phyloP scores from a whole-genome alignment of 2,888 invertebrate species.

The Augochlorella aurata region DNA sequence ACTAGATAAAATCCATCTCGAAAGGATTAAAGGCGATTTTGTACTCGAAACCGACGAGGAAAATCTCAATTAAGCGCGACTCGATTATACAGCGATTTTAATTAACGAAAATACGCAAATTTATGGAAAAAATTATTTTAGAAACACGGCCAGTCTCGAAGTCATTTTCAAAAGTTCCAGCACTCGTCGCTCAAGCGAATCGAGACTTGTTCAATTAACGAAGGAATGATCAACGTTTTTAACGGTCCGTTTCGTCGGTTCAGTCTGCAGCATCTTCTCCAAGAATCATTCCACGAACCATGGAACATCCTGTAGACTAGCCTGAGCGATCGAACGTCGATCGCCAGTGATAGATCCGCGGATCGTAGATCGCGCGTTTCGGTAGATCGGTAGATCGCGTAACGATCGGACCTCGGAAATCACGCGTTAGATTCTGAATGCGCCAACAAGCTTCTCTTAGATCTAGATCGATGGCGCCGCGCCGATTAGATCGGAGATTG shows the following conservation, averaged over 20 bases:
- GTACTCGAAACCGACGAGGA: too few species aligned
- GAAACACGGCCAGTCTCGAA: neutral
- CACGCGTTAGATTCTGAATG: slow-evolving; percentile 24
- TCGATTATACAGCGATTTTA: too few species aligned
- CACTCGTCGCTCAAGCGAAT: too few species aligned
- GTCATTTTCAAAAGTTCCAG: neutral
- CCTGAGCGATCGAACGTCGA: neutral
- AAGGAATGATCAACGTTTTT: too few species aligned
- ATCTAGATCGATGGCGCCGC: slow-evolving; percentile 22
- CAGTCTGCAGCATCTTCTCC: neutral
- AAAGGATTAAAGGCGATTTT: too few species aligned
- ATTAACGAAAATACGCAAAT: too few species aligned
- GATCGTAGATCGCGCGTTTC: slow-evolving; percentile 3
- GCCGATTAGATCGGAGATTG: slow-evolving; percentile 20
- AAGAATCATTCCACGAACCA: neutral
- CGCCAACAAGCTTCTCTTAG: slow-evolving; percentile 38
- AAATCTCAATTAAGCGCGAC: too few species aligned
- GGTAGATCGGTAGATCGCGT: neutral
- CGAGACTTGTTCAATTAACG: too few species aligned
- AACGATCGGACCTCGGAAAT: neutral
- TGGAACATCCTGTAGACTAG: neutral
- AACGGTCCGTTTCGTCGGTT: neutral
- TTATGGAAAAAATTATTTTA: too few species aligned
- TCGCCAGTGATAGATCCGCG: neutral
- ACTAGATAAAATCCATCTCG: too few species aligned